These are phyloP conservation scores for Cygnus olor DNA, from an alignment of 2,797 vertebrate genomes.

Conservation along the genomic window DNA sequence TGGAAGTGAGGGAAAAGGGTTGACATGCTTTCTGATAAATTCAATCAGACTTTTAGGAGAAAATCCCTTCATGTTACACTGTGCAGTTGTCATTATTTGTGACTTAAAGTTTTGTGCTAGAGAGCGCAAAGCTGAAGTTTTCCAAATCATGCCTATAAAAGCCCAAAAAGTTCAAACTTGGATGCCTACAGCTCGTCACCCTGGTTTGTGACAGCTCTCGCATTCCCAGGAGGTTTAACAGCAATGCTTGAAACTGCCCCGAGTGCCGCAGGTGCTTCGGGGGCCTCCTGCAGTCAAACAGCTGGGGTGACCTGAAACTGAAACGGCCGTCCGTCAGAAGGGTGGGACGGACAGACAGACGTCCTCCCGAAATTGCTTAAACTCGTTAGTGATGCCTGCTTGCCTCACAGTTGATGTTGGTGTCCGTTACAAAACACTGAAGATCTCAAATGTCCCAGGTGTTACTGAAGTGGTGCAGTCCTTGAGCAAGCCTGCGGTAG, in stretches of 20 bases:
- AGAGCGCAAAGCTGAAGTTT: neutral
- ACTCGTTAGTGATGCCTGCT: neutral
- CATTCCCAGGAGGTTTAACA: neutral
- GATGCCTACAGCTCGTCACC: neutral
- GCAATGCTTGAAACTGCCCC: neutral
- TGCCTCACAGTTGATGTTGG: neutral
- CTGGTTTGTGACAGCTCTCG: neutral
- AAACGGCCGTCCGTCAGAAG: rapidly evolving
- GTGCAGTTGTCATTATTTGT: neutral
- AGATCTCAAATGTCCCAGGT: neutral
- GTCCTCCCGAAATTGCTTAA: neutral
- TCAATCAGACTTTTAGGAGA: neutral
- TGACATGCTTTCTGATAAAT: slow-evolving; percentile 10
- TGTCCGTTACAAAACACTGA: neutral
- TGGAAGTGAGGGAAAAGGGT: neutral
- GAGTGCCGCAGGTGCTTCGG: neutral
- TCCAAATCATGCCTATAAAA: neutral
- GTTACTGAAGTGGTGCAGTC: rapidly evolving
- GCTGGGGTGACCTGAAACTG: neutral
- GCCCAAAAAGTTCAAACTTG: neutral
- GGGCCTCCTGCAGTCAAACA: rapidly evolving
- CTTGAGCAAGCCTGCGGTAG: neutral
- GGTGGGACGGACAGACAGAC: neutral
- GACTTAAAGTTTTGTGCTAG: neutral
- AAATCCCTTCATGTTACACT: neutral